Evolutionary conservation across 2,113 vertebrate species (phyloP).

Genomic region (Oryctolagus cuniculus): mOryCun1.1 NC_091432.1:73328001-73328500

Average conservation of each 20-base stretch:
- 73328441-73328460: background rate
- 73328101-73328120: background rate
- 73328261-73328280: background rate
- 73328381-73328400: background rate
- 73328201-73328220: background rate
- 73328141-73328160: background rate
- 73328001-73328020: background rate
- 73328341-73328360: background rate
- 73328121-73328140: background rate
- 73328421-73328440: background rate
- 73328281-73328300: background rate
- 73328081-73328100: background rate
- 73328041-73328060: background rate
- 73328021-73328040: background rate
- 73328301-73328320: background rate
- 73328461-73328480: background rate
- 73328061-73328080: background rate
- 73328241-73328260: background rate
- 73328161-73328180: background rate
- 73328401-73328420: background rate
- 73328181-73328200: background rate
- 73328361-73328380: background rate
- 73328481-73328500: background rate
- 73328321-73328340: slow-evolving; percentile 6
- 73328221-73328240: background rate